These are phyloP conservation scores for Anseranas semipalmata DNA, from an alignment of 2,113 vertebrate species.

Conservation along the genomic window DNA sequence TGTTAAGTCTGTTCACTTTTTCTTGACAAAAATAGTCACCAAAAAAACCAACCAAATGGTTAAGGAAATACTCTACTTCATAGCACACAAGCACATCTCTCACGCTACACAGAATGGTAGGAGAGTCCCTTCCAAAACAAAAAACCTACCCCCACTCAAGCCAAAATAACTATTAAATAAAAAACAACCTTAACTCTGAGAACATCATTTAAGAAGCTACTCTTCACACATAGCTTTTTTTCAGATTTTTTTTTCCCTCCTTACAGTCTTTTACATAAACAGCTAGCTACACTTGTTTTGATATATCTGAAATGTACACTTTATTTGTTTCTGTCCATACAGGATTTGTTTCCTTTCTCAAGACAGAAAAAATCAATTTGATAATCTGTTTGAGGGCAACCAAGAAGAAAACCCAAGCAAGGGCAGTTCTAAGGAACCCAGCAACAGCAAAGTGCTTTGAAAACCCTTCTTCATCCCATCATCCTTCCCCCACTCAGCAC, in stretches of 20 bases:
- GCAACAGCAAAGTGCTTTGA: neutral
- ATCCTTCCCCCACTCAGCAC: neutral
- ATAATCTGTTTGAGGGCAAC: neutral
- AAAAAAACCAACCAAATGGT: neutral
- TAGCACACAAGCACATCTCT: neutral
- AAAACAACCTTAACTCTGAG: neutral
- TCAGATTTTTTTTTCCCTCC: neutral
- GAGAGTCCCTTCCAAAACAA: neutral
- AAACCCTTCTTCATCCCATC: neutral
- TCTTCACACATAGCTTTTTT: neutral
- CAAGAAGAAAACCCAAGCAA: neutral
- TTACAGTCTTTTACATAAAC: neutral
- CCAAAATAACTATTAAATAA: neutral
- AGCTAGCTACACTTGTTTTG: neutral
- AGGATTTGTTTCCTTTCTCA: neutral
- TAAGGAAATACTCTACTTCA: slow-evolving; percentile 10
- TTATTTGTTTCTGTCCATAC: neutral
- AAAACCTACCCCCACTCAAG: neutral
- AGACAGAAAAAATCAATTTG: neutral
- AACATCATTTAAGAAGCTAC: neutral
- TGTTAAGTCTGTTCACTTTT: neutral
- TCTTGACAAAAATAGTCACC: neutral
- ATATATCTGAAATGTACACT: accelerated
- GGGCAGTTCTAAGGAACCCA: neutral
- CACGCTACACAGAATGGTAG: neutral